Evolutionary conservation across 2,113 vertebrate genomes (phyloP).

Genomic region (Epinephelus cyanopodus): DNA sequence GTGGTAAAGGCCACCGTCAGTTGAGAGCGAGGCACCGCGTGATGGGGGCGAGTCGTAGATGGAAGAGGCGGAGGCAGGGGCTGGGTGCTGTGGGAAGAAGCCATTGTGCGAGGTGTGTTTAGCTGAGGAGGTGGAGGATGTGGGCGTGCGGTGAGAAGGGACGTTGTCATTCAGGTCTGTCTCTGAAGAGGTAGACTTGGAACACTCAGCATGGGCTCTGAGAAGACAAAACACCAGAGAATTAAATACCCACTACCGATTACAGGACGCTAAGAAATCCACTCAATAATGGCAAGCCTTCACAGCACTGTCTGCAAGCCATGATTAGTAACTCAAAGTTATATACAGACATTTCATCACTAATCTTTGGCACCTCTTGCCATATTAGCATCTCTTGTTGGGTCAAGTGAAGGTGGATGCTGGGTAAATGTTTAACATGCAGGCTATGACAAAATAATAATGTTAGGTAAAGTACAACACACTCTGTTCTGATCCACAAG

Average conservation of each 20-base stretch:
- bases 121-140: constrained; percentile 81
- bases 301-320: constrained; percentile 25
- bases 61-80: constrained; percentile 84
- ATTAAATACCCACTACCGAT: constrained; percentile 19
- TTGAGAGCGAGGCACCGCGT: constrained; percentile 84
- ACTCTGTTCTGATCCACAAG: neutral
- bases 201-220: constrained; percentile 89
- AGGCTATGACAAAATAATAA: constrained; percentile 21
- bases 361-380: constrained; percentile 3
- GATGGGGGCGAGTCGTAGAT: constrained; percentile 93
- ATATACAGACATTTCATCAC: constrained; percentile 11
- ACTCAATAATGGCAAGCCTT: constrained; percentile 5
- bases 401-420: neutral
- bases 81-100: constrained; percentile 88
- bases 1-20: constrained; percentile 90
- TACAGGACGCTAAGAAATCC: constrained; percentile 5
- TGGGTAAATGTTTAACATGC: constrained; percentile 30
- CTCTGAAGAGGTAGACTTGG: constrained; percentile 94
- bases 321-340: constrained; percentile 24
- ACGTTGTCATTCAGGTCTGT: constrained; percentile 98
- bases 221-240: constrained; percentile 29
- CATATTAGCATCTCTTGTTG: constrained; percentile 10
- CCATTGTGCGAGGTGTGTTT: constrained; percentile 92
- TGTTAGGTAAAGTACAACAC: constrained; percentile 17
- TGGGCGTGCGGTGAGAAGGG: constrained; percentile 89